Evolutionary conservation across 2,797 vertebrate genomes (phyloP), one percentile per base, ranked within the genome.

Genomic region (Mus caroli): DNA sequence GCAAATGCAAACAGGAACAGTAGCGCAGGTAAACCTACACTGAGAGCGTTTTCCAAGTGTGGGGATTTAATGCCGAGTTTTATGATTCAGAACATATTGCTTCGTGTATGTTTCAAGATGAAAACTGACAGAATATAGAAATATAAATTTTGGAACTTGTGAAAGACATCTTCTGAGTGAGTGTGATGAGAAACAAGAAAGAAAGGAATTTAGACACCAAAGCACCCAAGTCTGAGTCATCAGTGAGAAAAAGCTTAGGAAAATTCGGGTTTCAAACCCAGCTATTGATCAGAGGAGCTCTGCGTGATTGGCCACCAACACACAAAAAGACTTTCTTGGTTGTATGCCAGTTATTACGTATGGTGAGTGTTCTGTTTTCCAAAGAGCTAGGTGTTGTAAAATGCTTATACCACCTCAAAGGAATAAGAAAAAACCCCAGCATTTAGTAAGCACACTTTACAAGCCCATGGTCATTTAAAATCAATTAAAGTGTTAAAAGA

Each of bases 101-200:
- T 96, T 75, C 90, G 67, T 87, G 94, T 98, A 96, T 95, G 96
- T 86, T 95, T 98, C 83, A 88, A 89, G 64, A 98, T 83, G 83
- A 97, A 97, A 94, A 88, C 88, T 97, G 96, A 97, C 92, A 97
- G 96, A 94, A 96, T 95, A 92, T 94, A 93, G 90, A 95, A 89
- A 92, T 77, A 98, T 94, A 96, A 96, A 90, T 94, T 98, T 97
- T 90, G 94, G 92, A 97, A 97, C 96, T 92, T 96, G 95, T 91
- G 91, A 98, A 97, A 92, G 89, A 89, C 64, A 46, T 96, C 97
- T 95, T 97, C 94, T 94, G 94, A 97, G 96, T 95, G 93, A 97
- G 90, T 79, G 87, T 60, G 77, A 90, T 89, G 84, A 87, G 64
- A 96, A 97, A 93, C 75, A 94, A 94, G 94, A 94, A 96, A 92